phyloP scores from a whole-genome alignment of 2,113 vertebrate genomes.

The Corydoras sp. region DNA sequence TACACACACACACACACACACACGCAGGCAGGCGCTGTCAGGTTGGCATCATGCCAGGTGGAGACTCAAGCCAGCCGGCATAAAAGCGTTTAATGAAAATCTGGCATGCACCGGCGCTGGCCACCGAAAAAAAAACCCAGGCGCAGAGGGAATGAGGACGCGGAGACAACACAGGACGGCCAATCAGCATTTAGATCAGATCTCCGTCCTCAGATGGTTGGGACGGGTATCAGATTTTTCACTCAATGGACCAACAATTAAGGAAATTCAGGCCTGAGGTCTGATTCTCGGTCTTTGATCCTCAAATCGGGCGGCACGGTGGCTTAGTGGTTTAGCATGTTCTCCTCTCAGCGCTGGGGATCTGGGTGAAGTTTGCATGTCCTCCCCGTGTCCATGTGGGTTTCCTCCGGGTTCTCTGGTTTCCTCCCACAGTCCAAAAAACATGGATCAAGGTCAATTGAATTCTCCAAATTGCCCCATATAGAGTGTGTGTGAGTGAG shows the following conservation, averaged over 20 bases:
- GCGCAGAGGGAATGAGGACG: constrained; percentile 12
- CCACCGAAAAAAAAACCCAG: constrained; percentile 19
- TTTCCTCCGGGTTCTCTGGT: no score
- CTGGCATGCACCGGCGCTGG: constrained; percentile 51
- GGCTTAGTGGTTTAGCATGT: no score
- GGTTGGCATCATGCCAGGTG: constrained; percentile 52
- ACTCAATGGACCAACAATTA: constrained; percentile 35
- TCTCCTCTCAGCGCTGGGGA: no score
- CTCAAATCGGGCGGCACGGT: no score
- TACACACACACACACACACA: constrained; percentile 26
- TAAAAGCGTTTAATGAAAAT: constrained; percentile 65
- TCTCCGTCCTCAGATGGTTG: neutral
- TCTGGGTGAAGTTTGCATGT: no score
- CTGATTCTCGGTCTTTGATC: neutral
- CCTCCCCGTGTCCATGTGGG: no score
- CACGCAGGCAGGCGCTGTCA: constrained; percentile 40
- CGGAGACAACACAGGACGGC: neutral
- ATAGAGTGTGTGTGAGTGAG: no score
- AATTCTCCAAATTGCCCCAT: no score
- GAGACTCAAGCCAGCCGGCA: constrained; percentile 53
- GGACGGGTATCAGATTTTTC: neutral
- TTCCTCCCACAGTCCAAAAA: no score
- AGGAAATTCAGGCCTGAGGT: constrained; percentile 48
- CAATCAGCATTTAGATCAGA: neutral
- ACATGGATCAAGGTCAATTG: no score